phyloP scores from a whole-genome alignment of 2,888 invertebrate species.

The Limenitis camilla region DNA sequence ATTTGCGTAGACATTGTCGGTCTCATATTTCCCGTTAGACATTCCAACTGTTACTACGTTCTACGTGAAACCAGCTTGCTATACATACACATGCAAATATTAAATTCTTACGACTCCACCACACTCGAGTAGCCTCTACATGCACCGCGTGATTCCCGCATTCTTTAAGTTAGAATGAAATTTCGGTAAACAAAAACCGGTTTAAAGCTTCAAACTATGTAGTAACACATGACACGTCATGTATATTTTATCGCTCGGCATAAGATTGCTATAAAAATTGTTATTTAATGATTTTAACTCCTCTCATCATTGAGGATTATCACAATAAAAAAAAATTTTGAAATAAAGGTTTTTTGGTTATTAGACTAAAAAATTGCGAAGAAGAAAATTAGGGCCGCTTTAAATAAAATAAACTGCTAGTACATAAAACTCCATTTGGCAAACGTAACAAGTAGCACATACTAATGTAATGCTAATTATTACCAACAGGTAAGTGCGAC shows the following conservation, averaged over 20 bases:
- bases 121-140: background rate
- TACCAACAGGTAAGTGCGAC: slow-evolving; percentile 39
- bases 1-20: background rate
- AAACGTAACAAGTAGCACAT: slow-evolving; percentile 56
- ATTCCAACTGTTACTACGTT: slow-evolving; percentile 1
- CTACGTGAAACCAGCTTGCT: background rate
- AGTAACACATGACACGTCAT: slow-evolving; percentile 32
- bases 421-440: slow-evolving; percentile 30
- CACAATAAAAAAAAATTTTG: too few species aligned
- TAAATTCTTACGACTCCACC: slow-evolving; percentile 1
- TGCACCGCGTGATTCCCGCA: slow-evolving; percentile 6
- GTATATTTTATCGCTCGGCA: too few species aligned
- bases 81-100: slow-evolving; percentile 6
- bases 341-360: too few species aligned
- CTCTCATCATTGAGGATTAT: too few species aligned
- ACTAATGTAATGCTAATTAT: slow-evolving; percentile 67
- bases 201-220: slow-evolving; percentile 26
- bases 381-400: too few species aligned
- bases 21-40: slow-evolving; percentile 5
- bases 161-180: slow-evolving; percentile 25
- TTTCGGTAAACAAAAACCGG: slow-evolving; percentile 48
- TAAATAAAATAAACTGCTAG: slow-evolving; percentile 30
- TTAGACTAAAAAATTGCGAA: too few species aligned
- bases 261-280: too few species aligned
- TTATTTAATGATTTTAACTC: too few species aligned